phyloP scores from a whole-genome alignment of 2,797 vertebrate species.

The Brachyalestes nurse region DNA sequence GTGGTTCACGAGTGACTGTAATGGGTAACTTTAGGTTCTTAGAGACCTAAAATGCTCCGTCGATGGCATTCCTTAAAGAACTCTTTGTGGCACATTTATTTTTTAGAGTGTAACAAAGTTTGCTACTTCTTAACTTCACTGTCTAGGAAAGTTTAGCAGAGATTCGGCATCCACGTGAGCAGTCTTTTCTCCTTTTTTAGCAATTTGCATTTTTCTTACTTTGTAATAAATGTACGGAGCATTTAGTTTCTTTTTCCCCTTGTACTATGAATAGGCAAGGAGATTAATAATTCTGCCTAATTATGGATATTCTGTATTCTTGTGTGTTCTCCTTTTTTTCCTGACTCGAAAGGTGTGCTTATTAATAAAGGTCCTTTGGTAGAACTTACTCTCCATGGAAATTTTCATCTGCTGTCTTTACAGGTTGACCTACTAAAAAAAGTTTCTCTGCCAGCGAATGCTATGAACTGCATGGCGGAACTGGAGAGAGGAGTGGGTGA shows the following conservation, averaged over 20 bases:
- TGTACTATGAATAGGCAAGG: slow-evolving; percentile 4
- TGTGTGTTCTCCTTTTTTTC: neutral
- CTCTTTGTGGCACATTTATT: no score
- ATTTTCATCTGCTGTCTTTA: slow-evolving; percentile 15
- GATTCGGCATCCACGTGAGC: neutral
- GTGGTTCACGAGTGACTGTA: no score
- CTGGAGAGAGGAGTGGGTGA: slow-evolving; percentile 14
- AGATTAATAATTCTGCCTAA: slow-evolving; percentile 28
- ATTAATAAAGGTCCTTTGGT: slow-evolving; percentile 17
- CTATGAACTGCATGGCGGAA: slow-evolving; percentile 11
- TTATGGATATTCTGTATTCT: slow-evolving; percentile 9
- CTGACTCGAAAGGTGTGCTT: slow-evolving; percentile 22
- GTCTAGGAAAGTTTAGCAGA: neutral
- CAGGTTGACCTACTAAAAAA: slow-evolving; percentile 35
- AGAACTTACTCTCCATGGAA: slow-evolving; percentile 9
- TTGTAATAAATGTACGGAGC: slow-evolving; percentile 2
- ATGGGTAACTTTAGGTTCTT: no score
- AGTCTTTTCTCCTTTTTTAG: neutral
- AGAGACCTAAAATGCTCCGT: no score
- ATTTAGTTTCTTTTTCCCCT: slow-evolving; percentile 6
- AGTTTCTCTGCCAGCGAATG: slow-evolving; percentile 19
- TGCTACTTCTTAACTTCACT: neutral
- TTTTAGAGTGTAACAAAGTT: neutral
- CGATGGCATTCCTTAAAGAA: no score
- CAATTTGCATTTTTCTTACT: slow-evolving; percentile 14